Percentiles rank a stretch among this genome's conserved stretches.
These are phyloP conservation scores for Euclidia mi DNA, from an alignment of 2,888 invertebrate genomes.

Conservation along the genomic window DNA sequence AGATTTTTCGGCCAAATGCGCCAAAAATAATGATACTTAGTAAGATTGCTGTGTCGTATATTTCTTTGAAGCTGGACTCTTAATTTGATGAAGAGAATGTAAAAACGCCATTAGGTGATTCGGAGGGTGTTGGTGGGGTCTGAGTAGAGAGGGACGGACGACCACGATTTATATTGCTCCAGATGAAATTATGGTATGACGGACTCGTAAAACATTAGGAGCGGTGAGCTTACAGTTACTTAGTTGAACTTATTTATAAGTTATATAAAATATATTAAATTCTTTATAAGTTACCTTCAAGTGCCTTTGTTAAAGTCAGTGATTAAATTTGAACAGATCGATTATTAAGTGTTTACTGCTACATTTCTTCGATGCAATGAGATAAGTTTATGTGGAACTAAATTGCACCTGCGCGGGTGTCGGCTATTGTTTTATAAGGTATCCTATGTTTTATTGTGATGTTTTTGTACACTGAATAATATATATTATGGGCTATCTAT, in stretches of 20 bases:
- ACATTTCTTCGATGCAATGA: no score
- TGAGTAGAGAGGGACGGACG: conserved; percentile 45
- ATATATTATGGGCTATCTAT: no score
- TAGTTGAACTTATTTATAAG: conserved; percentile 51
- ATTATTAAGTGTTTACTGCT: no score
- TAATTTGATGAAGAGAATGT: conserved; percentile 82
- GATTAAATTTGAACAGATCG: no score
- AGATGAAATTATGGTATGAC: conserved; percentile 75
- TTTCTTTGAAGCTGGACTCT: conserved; percentile 70
- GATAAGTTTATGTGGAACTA: no score
- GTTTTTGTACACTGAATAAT: no score
- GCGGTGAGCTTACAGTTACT: conserved; percentile 66
- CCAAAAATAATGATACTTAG: conserved; percentile 65
- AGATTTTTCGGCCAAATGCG: conserved; percentile 70
- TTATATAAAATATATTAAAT: conserved; percentile 16
- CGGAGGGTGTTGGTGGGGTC: conserved; percentile 52
- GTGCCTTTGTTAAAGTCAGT: no score
- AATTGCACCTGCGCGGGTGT: no score
- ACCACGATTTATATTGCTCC: conserved; percentile 75
- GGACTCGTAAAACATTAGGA: conserved; percentile 70
- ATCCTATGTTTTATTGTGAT: no score
- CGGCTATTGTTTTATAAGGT: no score
- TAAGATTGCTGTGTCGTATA: conserved; percentile 76
- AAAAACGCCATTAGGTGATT: conserved; percentile 79
- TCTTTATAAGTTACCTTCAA: no score